These are phyloP conservation scores for Pionites leucogaster DNA, from an alignment of 2,113 vertebrate genomes.

Conservation along the genomic window DNA sequence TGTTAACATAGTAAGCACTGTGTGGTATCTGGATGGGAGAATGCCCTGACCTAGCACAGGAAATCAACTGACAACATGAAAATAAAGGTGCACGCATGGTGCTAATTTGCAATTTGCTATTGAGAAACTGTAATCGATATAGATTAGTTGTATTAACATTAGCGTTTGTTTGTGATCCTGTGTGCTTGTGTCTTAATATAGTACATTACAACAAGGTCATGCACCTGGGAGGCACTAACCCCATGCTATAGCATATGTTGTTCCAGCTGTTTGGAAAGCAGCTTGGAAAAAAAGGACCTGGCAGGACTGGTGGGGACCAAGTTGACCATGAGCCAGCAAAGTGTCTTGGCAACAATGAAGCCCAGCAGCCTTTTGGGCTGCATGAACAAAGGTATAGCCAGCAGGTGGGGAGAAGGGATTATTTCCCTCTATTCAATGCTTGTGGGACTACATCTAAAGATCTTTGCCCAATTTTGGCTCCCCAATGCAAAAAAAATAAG, in stretches of 20 bases:
- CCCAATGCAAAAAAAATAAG: neutral
- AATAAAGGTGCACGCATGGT: neutral
- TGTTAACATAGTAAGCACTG: neutral
- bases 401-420: neutral
- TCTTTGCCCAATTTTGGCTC: neutral
- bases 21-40: neutral
- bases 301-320: neutral
- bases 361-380: neutral
- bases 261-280: neutral
- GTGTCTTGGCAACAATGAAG: neutral
- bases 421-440: neutral
- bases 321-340: neutral
- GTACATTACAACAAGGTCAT: neutral
- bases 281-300: neutral
- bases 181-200: neutral
- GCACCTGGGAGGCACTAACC: neutral
- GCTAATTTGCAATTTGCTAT: slow-evolving; percentile 1
- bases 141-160: neutral
- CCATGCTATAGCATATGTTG: neutral
- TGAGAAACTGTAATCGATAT: neutral
- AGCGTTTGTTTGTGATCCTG: neutral
- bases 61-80: neutral
- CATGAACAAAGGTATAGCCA: neutral
- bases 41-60: neutral
- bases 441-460: neutral